These are phyloP conservation scores for Hyperoplus immaculatus DNA, from an alignment of 2,797 vertebrate species.

Conservation along the genomic window DNA sequence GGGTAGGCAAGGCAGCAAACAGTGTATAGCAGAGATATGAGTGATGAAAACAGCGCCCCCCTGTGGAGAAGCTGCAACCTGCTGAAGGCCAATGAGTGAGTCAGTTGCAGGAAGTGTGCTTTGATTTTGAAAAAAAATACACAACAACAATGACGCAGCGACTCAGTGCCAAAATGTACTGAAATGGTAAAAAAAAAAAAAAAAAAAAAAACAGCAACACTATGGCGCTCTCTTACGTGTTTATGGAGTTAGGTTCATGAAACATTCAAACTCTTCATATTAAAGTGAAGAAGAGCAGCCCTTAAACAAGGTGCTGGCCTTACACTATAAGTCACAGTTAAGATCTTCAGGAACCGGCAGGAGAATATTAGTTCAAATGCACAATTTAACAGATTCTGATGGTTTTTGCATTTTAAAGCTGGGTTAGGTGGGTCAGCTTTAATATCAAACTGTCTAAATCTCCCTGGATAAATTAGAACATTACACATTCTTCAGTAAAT, in stretches of 20 bases:
- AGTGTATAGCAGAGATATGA: too few relatives aligned
- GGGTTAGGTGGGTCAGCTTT: too few relatives aligned
- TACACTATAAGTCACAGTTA: slow-evolving; percentile 2
- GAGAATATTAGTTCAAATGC: neutral
- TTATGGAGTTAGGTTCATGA: neutral
- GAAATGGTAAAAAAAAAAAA: neutral
- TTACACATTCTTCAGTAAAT: too few relatives aligned
- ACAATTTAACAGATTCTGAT: neutral
- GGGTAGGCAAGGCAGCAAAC: too few relatives aligned
- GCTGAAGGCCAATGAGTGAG: neutral
- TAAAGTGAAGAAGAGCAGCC: neutral
- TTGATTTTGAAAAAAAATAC: neutral
- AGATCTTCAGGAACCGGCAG: neutral
- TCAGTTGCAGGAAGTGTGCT: neutral
- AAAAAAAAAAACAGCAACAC: neutral
- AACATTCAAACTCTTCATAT: too few relatives aligned
- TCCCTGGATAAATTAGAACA: neutral
- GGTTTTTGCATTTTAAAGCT: neutral
- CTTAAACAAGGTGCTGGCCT: neutral
- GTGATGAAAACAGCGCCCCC: neutral
- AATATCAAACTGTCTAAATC: neutral
- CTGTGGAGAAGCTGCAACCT: neutral
- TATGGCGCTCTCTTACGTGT: neutral
- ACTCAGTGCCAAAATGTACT: neutral
- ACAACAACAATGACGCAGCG: neutral